phyloP scores from a whole-genome alignment of 2,888 invertebrate species.

The Pseudococcus jackbeardsleyi region DNA sequence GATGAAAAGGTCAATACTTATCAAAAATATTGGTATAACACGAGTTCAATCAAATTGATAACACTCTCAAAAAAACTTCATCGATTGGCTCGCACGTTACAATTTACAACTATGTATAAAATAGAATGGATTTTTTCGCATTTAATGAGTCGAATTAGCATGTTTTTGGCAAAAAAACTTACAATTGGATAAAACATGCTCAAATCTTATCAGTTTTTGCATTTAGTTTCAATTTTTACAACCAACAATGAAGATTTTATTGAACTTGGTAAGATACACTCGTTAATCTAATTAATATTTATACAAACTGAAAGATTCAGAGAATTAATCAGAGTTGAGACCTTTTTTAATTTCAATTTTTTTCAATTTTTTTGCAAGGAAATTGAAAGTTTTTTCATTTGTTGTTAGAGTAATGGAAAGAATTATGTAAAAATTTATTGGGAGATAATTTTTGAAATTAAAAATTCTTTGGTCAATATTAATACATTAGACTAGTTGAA shows the following conservation, averaged over 20 bases:
- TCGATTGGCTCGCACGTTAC: not conserved
- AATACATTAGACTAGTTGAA: no score
- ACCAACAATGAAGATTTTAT: conserved; percentile 9
- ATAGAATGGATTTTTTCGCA: not conserved
- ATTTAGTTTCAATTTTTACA: not conserved
- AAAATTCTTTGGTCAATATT: not conserved
- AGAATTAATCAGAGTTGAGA: no score
- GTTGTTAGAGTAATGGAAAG: not conserved
- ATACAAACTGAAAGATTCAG: no score
- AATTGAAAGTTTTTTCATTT: no score
- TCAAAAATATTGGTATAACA: not conserved
- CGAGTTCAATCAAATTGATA: not conserved
- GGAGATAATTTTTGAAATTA: not conserved
- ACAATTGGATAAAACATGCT: not conserved
- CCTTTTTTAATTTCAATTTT: no score
- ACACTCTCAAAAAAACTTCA: not conserved
- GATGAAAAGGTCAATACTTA: not conserved
- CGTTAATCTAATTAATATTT: no score
- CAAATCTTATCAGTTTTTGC: not conserved
- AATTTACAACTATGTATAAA: not conserved
- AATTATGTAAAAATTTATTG: not conserved
- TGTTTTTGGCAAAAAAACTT: not conserved
- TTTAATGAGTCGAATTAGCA: not conserved
- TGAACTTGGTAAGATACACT: conserved; percentile 22
- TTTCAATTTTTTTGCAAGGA: not conserved